phyloP scores from a whole-genome alignment of 2,888 invertebrate genomes.

The Pammene fasciana region DNA sequence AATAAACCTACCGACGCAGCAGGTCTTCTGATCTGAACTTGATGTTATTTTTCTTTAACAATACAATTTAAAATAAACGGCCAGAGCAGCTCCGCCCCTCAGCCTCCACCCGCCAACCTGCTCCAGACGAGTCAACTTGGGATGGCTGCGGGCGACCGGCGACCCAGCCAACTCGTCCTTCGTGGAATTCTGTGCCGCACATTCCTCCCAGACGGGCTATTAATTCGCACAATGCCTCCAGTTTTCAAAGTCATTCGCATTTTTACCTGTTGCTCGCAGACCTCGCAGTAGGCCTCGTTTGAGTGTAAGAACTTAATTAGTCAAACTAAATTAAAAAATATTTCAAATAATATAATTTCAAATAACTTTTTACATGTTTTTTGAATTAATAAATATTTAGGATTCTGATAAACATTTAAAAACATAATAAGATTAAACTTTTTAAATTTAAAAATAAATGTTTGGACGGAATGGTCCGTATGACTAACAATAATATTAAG shows the following conservation, averaged over 20 bases:
- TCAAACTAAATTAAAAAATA: too few relatives aligned
- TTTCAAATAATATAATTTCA: too few relatives aligned
- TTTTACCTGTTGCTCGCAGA: slow-evolving; percentile 17
- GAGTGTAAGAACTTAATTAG: neutral
- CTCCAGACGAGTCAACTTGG: slow-evolving; percentile 32
- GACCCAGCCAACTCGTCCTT: slow-evolving; percentile 39
- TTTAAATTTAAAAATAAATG: too few relatives aligned
- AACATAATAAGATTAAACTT: too few relatives aligned
- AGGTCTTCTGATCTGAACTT: neutral
- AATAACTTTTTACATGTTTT: too few relatives aligned
- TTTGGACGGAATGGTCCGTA: too few relatives aligned
- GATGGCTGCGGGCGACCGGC: slow-evolving; percentile 1
- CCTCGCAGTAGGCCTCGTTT: neutral
- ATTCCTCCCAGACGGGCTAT: slow-evolving; percentile 22
- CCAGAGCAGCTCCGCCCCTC: neutral
- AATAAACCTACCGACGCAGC: neutral
- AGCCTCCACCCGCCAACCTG: slow-evolving; percentile 19
- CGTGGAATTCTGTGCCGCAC: slow-evolving; percentile 42
- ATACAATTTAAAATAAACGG: slow-evolving; percentile 34
- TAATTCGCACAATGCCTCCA: slow-evolving; percentile 31
- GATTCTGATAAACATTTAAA: too few relatives aligned
- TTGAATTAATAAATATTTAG: too few relatives aligned
- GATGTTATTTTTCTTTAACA: slow-evolving; percentile 1
- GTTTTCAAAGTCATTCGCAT: slow-evolving; percentile 18
- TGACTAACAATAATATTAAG: too few relatives aligned